phyloP scores from a whole-genome alignment of 2,797 vertebrate genomes.

The Neosalanx taihuensis region DNA sequence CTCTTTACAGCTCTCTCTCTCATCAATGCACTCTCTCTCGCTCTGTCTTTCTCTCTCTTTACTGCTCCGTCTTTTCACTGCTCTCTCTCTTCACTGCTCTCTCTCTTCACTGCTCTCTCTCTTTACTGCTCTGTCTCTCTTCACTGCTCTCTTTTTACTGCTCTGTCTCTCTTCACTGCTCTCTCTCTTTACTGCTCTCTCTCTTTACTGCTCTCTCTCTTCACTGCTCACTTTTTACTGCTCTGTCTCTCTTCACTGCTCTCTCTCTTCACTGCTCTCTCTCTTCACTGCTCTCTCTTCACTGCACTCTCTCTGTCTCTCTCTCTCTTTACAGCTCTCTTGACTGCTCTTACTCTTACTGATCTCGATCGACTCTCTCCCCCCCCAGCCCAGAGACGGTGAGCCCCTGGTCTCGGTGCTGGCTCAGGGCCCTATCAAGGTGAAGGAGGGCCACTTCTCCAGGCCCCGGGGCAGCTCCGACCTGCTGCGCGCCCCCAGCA shows the following conservation, averaged over 20 bases:
- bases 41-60: neutral
- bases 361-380: too few relatives aligned
- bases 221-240: too few relatives aligned
- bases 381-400: constrained; percentile 83
- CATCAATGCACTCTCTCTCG: neutral
- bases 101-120: neutral
- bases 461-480: constrained; percentile 72
- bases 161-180: too few relatives aligned
- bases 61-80: neutral
- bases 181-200: neutral
- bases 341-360: too few relatives aligned
- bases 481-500: constrained; percentile 71
- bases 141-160: neutral
- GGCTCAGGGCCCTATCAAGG: constrained; percentile 79
- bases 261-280: too few relatives aligned
- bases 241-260: too few relatives aligned
- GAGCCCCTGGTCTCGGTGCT: constrained; percentile 88
- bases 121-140: too few relatives aligned
- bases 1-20: neutral
- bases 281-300: too few relatives aligned
- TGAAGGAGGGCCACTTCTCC: constrained; percentile 89
- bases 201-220: too few relatives aligned
- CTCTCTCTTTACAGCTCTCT: too few relatives aligned
- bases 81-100: neutral
- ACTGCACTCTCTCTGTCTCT: too few relatives aligned